Evolutionary conservation across 2,888 invertebrate genomes (phyloP), one percentile per base, ranked within the genome.

Genomic region (Leptogaster cylindrica): DNA sequence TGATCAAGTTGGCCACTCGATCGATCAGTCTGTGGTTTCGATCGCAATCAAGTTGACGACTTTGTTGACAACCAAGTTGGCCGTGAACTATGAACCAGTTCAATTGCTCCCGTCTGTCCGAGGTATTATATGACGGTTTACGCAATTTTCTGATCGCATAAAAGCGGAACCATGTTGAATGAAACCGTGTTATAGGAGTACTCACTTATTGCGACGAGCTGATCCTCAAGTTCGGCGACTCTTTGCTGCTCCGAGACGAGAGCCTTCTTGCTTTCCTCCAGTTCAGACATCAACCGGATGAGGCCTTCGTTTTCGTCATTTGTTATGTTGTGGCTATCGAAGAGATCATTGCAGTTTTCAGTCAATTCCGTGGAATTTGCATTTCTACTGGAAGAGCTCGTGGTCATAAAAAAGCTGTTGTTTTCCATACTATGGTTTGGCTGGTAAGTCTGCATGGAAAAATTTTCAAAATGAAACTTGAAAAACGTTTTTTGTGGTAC

Each of bases 211-310:
- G 87, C 85, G 25, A 88, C 85, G 68, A 93, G 78, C 77, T 92
- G 92, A 75, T 92, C 91, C 74, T 91, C 90, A 55, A 93, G 82
- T 77, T 93, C 92, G 0, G 85, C 83, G 20, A 89, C 87, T 72
- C 88, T 85, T 73, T 89, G 85, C 73, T 90, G 89, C 76, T 92
- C 92, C 72, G 88, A 85, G 41, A 87, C 82, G 70, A 87, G 86
- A 50, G 88, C 86, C 16, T 86, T 86, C 76, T 88, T 87, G 55
- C 85, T 85, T 71, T 89, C 88, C 73, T 90, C 85, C 72, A 92
- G 79, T 77, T 92, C 91, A 73, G 87, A 86, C 76, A 90, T 83
- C 71, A 92, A 73, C 74, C 84, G 83, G 27, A 86, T 81, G 16
- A 82, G 73, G 64, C 81, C 79, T 65, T 82, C 81, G 71, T 78